Evolutionary conservation across 2,888 invertebrate species (phyloP).

Genomic region (Apotomis capreana): DNA sequence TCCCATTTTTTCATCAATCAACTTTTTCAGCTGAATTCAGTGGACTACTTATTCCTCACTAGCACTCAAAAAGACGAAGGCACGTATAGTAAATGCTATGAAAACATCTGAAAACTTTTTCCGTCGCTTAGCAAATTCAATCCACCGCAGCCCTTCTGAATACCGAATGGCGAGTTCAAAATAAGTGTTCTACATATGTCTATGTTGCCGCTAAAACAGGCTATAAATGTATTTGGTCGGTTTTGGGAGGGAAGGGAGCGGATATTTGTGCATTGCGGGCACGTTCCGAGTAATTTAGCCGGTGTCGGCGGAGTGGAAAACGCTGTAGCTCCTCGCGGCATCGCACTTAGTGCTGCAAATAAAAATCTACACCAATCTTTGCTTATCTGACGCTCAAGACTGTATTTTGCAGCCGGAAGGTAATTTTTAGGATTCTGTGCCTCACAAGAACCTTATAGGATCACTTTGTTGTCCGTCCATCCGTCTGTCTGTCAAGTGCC

Average conservation of each 20-base stretch:
- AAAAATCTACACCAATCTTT: slow-evolving; percentile 16
- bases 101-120: slow-evolving; percentile 29
- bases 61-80: background rate
- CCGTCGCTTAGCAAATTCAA: slow-evolving; percentile 34
- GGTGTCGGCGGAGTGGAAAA: slow-evolving; percentile 69
- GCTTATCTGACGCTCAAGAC: slow-evolving; percentile 20
- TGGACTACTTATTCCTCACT: no score
- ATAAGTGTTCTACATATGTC: slow-evolving; percentile 32
- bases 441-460: no score
- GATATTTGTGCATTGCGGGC: slow-evolving; percentile 67
- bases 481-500: no score
- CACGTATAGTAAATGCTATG: background rate
- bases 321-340: slow-evolving; percentile 58
- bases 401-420: slow-evolving; percentile 20
- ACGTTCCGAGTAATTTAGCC: slow-evolving; percentile 70
- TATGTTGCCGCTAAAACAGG: slow-evolving; percentile 48
- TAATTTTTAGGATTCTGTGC: background rate
- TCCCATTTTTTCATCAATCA: no score
- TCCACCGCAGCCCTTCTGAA: slow-evolving; percentile 32
- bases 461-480: no score
- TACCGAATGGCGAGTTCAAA: slow-evolving; percentile 33
- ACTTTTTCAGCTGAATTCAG: background rate
- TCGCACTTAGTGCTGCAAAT: slow-evolving; percentile 27
- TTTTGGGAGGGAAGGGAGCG: slow-evolving; percentile 48
- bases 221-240: slow-evolving; percentile 45